These are phyloP conservation scores for Paramisgurnus dabryanus DNA, from an alignment of 2,113 vertebrate species.

Conservation along the genomic window DNA sequence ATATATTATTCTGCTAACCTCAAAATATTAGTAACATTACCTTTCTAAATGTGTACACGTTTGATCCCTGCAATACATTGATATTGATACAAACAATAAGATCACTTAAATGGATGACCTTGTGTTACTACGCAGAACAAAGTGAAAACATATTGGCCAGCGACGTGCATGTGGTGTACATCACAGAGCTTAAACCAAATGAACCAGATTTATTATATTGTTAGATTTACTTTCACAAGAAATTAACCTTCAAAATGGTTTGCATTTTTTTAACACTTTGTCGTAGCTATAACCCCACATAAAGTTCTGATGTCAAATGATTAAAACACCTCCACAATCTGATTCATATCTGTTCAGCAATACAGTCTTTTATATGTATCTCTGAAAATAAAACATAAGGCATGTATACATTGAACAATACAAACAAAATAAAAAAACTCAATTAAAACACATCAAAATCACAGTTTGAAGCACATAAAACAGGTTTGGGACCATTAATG, in stretches of 20 bases:
- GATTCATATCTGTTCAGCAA: conserved; percentile 57
- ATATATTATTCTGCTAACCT: no score
- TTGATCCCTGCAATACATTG: no score
- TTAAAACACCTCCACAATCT: conserved; percentile 59
- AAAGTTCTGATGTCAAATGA: conserved; percentile 47
- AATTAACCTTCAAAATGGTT: not conserved
- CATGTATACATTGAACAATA: conserved; percentile 69
- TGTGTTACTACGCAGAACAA: no score
- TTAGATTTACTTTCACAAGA: conserved; percentile 5
- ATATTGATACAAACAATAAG: no score
- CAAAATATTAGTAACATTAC: no score
- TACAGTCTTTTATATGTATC: conserved; percentile 71
- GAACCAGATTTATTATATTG: not conserved
- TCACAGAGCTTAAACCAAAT: no score
- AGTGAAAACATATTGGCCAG: no score
- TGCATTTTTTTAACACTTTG: conserved; percentile 31
- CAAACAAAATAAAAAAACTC: conserved; percentile 20
- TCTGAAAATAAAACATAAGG: conserved; percentile 73
- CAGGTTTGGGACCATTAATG: not conserved
- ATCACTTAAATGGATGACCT: no score
- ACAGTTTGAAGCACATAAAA: conserved; percentile 40
- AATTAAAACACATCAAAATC: conserved; percentile 43
- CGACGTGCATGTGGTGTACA: no score
- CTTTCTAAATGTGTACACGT: no score
- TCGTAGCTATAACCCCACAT: conserved; percentile 80